phyloP scores from a whole-genome alignment of 1,140 invertebrate species.

The Leptinotarsa texana region DNA sequence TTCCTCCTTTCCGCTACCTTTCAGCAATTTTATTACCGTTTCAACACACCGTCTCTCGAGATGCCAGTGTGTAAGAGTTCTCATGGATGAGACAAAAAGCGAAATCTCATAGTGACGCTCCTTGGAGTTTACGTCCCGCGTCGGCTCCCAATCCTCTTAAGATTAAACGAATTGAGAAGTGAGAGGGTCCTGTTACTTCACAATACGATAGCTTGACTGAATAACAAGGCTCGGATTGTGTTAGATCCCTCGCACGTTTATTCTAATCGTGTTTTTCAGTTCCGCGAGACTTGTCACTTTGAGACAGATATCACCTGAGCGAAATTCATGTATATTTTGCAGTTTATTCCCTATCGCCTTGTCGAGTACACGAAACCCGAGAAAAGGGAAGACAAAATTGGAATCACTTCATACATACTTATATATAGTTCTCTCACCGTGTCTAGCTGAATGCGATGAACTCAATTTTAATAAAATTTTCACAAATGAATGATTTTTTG shows the following conservation, averaged over 20 bases:
- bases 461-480: too few relatives aligned
- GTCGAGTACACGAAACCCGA: too few relatives aligned
- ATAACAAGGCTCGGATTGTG: background rate
- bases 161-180: background rate
- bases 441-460: too few relatives aligned
- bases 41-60: background rate
- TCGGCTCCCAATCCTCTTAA: background rate
- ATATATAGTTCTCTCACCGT: too few relatives aligned
- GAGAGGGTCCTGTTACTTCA: background rate
- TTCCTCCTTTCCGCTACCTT: background rate
- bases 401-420: too few relatives aligned
- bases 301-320: background rate
- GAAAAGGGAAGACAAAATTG: too few relatives aligned
- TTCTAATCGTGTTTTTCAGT: background rate
- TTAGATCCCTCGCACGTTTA: background rate
- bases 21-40: background rate
- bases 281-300: background rate
- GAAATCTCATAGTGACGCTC: background rate
- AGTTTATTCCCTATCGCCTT: too few relatives aligned
- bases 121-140: background rate
- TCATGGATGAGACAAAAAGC: background rate
- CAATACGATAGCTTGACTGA: slow-evolving; percentile 3
- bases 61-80: background rate
- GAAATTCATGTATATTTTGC: background rate
- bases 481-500: too few relatives aligned